phyloP scores from a whole-genome alignment of 30 jellyfish, hydroid and myxozoan genomes.

The Aurelia aurita region DNA sequence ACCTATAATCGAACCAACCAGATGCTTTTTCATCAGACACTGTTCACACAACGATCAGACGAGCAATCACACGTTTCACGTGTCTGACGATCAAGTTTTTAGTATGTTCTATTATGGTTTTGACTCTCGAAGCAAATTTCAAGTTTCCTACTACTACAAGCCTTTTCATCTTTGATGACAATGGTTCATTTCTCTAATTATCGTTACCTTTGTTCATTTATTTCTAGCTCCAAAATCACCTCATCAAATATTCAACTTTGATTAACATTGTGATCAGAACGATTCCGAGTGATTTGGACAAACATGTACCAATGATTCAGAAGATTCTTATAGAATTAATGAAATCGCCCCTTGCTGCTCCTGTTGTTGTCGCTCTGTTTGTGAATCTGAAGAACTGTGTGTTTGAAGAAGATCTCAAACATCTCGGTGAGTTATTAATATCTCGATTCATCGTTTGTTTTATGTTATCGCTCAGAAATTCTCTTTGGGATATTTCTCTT shows the following conservation, averaged over 20 bases:
- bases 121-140: no score
- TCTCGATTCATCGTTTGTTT: not conserved
- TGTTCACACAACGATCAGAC: no score
- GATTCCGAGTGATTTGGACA: slow-evolving; percentile 22
- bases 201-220: not conserved
- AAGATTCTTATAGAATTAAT: slow-evolving; percentile 23
- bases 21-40: no score
- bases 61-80: no score
- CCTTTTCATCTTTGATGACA: no score
- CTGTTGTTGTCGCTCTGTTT: slow-evolving; percentile 55
- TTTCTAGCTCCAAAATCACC: slow-evolving; percentile 45
- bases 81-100: no score
- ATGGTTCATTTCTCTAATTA: no score
- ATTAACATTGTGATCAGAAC: slow-evolving; percentile 11
- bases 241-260: slow-evolving; percentile 57
- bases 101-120: no score
- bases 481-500: no score
- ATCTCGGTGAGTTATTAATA: slow-evolving; percentile 67
- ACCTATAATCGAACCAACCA: no score
- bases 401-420: slow-evolving; percentile 56
- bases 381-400: slow-evolving; percentile 62
- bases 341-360: slow-evolving; percentile 80
- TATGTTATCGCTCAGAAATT: not conserved
- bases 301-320: slow-evolving; percentile 3
- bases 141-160: no score